These are phyloP conservation scores for Stratiolaelaps scimitus DNA, from an alignment of 1,140 invertebrate species.

Conservation along the genomic window DNA sequence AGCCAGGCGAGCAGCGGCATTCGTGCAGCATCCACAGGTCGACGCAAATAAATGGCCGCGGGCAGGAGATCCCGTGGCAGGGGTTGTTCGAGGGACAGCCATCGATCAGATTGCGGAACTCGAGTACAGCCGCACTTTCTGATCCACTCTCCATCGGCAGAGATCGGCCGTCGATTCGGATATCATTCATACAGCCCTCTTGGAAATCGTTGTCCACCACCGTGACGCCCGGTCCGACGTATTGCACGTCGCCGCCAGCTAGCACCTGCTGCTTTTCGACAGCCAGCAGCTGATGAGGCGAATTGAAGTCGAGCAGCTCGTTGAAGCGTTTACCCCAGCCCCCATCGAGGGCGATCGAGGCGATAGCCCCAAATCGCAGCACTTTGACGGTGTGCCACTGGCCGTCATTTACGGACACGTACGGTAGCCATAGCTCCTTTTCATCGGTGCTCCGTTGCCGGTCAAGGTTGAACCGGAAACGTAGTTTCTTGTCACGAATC, in stretches of 20 bases:
- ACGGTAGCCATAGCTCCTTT: slow-evolving; percentile 72
- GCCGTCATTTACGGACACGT: slow-evolving; percentile 81
- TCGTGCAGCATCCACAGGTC: slow-evolving; percentile 93
- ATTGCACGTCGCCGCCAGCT: slow-evolving; percentile 85
- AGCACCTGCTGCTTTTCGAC: slow-evolving; percentile 89
- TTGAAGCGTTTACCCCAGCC: slow-evolving; percentile 88
- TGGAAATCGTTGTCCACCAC: slow-evolving; percentile 91
- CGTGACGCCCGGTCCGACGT: slow-evolving; percentile 58
- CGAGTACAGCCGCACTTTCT: slow-evolving; percentile 83
- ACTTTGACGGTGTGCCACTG: slow-evolving; percentile 86
- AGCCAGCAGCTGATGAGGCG: slow-evolving; percentile 69
- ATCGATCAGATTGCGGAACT: slow-evolving; percentile 72
- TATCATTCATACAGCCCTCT: slow-evolving; percentile 71
- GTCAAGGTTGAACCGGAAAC: slow-evolving; percentile 85
- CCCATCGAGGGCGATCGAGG: slow-evolving; percentile 82
- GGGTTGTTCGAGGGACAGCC: slow-evolving; percentile 87
- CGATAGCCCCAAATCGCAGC: slow-evolving; percentile 72
- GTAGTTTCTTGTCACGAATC: slow-evolving; percentile 73
- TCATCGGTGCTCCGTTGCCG: slow-evolving; percentile 68
- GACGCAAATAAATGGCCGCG: slow-evolving; percentile 82
- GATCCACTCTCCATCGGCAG: slow-evolving; percentile 84
- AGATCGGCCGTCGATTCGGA: slow-evolving; percentile 77
- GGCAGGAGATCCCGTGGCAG: slow-evolving; percentile 77
- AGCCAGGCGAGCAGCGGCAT: slow-evolving; percentile 91
- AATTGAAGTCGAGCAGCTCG: slow-evolving; percentile 76